phyloP scores from a whole-genome alignment of 2,113 vertebrate genomes.

The Lepus americanus region DNA sequence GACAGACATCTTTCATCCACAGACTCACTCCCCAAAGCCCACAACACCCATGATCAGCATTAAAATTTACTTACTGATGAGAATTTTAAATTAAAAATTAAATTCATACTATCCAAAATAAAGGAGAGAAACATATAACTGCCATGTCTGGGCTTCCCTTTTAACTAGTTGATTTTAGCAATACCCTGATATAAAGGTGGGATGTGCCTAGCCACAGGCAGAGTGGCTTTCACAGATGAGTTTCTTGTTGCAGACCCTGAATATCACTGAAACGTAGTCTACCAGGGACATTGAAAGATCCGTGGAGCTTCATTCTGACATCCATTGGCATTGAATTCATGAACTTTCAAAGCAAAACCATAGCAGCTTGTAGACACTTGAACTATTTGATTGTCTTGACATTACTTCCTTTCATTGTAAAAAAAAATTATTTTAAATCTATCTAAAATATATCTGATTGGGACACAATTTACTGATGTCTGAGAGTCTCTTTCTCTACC shows the following conservation, averaged over 20 bases:
- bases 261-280: conserved; percentile 53
- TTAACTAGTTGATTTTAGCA: not conserved
- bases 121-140: not conserved
- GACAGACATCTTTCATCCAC: too few species aligned
- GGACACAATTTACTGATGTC: not conserved
- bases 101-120: not conserved
- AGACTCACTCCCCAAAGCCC: too few species aligned
- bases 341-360: conserved; percentile 51
- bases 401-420: not conserved
- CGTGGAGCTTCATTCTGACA: conserved; percentile 65
- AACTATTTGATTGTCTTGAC: not conserved
- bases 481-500: not conserved
- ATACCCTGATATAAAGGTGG: not conserved
- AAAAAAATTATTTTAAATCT: not conserved
- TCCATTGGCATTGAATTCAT: conserved; percentile 60
- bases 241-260: conserved; percentile 62
- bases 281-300: conserved; percentile 68
- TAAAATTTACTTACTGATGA: not conserved
- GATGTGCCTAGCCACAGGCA: not conserved
- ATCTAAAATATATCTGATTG: conserved; percentile 28
- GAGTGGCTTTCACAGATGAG: not conserved
- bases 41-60: not conserved
- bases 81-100: conserved; percentile 21
- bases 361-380: not conserved
- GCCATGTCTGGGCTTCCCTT: not conserved